Conservation (phyloP, 2,888 invertebrate species). For the Lochmaea crataegi region DNA sequence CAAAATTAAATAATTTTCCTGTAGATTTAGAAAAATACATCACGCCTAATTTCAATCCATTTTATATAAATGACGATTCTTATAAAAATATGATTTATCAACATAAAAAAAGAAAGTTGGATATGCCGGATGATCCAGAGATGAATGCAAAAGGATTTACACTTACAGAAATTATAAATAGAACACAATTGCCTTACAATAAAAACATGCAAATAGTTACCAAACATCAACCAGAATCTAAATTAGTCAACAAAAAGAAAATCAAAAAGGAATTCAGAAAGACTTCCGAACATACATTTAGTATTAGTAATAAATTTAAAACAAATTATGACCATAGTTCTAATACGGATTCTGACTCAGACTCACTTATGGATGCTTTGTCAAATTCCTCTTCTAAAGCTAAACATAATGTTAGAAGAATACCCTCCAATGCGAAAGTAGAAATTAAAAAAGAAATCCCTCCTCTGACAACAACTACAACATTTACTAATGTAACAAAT, state of each 20-base stretch:
- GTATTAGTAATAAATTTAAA: constrained; percentile 34
- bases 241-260: constrained; percentile 52
- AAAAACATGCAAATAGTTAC: constrained; percentile 56
- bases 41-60: constrained; percentile 62
- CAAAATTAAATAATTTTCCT: constrained; percentile 48
- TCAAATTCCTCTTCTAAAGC: constrained; percentile 42
- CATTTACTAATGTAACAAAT: constrained; percentile 14
- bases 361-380: constrained; percentile 52
- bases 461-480: constrained; percentile 31
- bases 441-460: constrained; percentile 41
- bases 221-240: constrained; percentile 54
- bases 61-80: constrained; percentile 72
- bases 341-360: constrained; percentile 61
- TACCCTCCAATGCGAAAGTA: constrained; percentile 39
- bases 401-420: constrained; percentile 34
- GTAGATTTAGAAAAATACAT: constrained; percentile 64
- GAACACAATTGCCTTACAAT: constrained; percentile 64
- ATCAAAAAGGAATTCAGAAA: constrained; percentile 51
- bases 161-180: constrained; percentile 75
- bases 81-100: constrained; percentile 76
- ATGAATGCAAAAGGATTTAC: constrained; percentile 80
- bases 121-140: constrained; percentile 80
- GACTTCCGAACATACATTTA: constrained; percentile 41
- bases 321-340: constrained; percentile 51
- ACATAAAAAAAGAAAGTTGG: constrained; percentile 78